Percentiles rank a stretch among this genome's conserved stretches.
Evolutionary conservation across 2,888 invertebrate genomes (phyloP).

Genomic region (Pterobdella sp.): DNA sequence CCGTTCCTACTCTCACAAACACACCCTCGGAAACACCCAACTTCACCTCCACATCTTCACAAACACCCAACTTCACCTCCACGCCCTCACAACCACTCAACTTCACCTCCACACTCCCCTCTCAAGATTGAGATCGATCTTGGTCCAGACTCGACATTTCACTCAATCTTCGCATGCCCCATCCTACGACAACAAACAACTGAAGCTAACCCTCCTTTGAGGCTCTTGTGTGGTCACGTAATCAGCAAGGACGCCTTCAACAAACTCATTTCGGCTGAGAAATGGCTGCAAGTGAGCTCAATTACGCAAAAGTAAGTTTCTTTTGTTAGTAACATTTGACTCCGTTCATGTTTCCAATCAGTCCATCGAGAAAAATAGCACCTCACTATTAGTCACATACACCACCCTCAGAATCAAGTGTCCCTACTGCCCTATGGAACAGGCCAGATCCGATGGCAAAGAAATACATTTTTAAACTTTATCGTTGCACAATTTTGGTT

Average conservation of each 20-base stretch:
- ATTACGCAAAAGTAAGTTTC: neutral
- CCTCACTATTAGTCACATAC: neutral
- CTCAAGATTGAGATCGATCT: constrained; percentile 84
- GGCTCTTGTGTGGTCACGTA: constrained; percentile 92
- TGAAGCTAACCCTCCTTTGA: constrained; percentile 92
- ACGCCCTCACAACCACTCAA: neutral
- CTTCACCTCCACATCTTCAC: neutral
- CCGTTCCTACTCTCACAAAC: neutral
- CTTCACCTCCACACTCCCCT: neutral
- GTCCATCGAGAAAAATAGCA: neutral
- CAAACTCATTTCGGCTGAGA: constrained; percentile 83
- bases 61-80: neutral
- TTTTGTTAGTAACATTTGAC: too few relatives aligned
- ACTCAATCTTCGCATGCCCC: constrained; percentile 97
- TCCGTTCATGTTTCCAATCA: neutral
- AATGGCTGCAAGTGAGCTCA: constrained; percentile 57
- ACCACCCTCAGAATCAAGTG: constrained; percentile 76
- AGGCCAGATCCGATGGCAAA: constrained; percentile 80
- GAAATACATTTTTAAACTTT: constrained; percentile 73
- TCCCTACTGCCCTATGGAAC: constrained; percentile 96
- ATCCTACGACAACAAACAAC: constrained; percentile 92
- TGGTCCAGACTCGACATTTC: constrained; percentile 80
- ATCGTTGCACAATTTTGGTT: neutral
- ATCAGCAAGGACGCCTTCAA: constrained; percentile 92
- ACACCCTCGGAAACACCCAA: neutral